Base-by-base conservation (phyloP, 2,888 invertebrate species). In the Tetanocera ferruginea region DNA sequence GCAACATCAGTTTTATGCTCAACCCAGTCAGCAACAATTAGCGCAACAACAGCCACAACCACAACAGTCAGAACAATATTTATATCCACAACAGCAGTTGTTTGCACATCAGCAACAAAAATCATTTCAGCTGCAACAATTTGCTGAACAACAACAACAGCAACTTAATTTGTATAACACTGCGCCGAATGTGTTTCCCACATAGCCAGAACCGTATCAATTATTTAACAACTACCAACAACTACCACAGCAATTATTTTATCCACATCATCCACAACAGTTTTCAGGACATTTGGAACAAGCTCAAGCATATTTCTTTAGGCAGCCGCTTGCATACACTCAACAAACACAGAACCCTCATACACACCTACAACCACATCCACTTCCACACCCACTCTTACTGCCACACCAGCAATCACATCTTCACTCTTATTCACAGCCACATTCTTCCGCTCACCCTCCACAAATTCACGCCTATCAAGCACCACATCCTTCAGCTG, bases 101-200 rank as follows among this genome's bases (percentile, higher is more conserved):
- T 34, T 6, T 34, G 25, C 23, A 5, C 52, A 69, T 49, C 25
- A 69, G 25, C 69, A 69, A 51, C n/a, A 69, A 3, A 51, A 51
- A 4, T 49, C 23, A 28, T 43, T 60, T 1, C 62, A 49, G 28
- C 69, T 57, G 5, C 55, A 73, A 43, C 64, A 62, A n/a, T n/a
- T n/a, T n/a, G n/a, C n/a, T n/a, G n/a, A 37, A 17, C 74, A 60
- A 3, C 28, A 28, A 43, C 74, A 74, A 14, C 49, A 74, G n/a
- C 52, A 64, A 31, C 67, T 28, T 19, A 75, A 75, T 55, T 67
- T 67, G 31, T 52, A 67, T 25, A 75, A 67, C 23, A 75, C 75
- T 14, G 75, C 75, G 14, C 77, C 28, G 19, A 71, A 72, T 51
- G 23, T 60, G 8, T 76, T 76, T 57, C 72, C 71, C 57, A 37